Base-by-base conservation (phyloP, 2,888 invertebrate genomes). In the Schizaphis graminum region DNA sequence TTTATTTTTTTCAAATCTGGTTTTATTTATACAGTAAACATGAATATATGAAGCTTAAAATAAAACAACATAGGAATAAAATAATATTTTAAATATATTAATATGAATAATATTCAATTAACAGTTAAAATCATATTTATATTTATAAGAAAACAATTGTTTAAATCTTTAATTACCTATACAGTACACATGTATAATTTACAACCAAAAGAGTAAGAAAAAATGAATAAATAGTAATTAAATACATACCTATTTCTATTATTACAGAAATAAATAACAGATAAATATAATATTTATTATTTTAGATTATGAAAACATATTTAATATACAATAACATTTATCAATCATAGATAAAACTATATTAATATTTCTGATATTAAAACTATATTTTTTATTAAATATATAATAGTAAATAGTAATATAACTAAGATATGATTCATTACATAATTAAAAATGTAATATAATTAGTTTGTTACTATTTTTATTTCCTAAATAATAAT, bases 81-180 rank as follows among this genome's bases (percentile, higher is more conserved):
- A 87, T 87, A n/a, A 92, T 61, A 92, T 87, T 92, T 61, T 35
- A 61, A 85, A 77, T 87, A 28, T 87, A 87, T 67, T 92, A 47
- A 53, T 53, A 77, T 41, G 47, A 85, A 85, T 24, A 86, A 84
- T 77, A 24, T 35, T 77, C 77, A 77, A 77, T 21, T 41, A 67
- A 67, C n/a, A 67, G 67, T 91, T 67, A 35, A 92, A 86, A 61
- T 44, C 44, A 47, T 47, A 47, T 47, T 47, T 44, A 85, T 57
- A 44, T 8, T 35, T 86, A 86, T 24, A 56, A 49, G 35, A 86
- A 87, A 61, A 87, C 44, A 85, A 85, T 21, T 85, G 4, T 47
- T 61, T 57, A 56, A 53, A 57, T 85, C 24, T 86, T 47, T 13
- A 85, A 57, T 26, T 56, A 56, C n/a, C n/a, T n/a, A n/a, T n/a